These are phyloP conservation scores for Saturnia pavonia DNA, from an alignment of 2,888 invertebrate genomes.

Conservation along the genomic window DNA sequence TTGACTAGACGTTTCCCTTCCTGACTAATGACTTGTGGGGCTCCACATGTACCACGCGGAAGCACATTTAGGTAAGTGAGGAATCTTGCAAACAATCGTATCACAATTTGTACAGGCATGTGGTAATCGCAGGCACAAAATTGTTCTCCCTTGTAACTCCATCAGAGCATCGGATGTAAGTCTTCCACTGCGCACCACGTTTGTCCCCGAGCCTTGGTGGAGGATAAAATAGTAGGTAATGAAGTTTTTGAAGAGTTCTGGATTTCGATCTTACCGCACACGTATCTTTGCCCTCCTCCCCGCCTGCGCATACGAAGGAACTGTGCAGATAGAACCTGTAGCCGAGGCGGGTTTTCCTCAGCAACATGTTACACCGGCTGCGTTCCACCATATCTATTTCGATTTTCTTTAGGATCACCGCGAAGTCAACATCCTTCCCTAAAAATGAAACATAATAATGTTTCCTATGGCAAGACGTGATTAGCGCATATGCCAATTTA, in stretches of 20 bases:
- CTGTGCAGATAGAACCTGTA: constrained; percentile 83
- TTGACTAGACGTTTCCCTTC: too few relatives aligned
- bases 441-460: constrained; percentile 18
- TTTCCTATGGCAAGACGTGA: neutral
- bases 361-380: constrained; percentile 80
- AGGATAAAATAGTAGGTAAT: neutral
- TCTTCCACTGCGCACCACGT: too few relatives aligned
- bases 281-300: constrained; percentile 87
- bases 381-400: constrained; percentile 85
- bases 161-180: too few relatives aligned
- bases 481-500: neutral
- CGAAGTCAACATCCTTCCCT: constrained; percentile 83
- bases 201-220: too few relatives aligned
- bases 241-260: neutral
- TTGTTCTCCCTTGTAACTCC: too few relatives aligned
- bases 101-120: too few relatives aligned
- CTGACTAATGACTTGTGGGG: too few relatives aligned
- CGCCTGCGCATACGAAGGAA: constrained; percentile 91
- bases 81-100: too few relatives aligned
- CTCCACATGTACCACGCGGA: too few relatives aligned
- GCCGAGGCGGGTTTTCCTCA: constrained; percentile 86
- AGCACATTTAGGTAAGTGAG: too few relatives aligned
- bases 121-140: too few relatives aligned
- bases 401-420: constrained; percentile 88
- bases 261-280: constrained; percentile 74